Conservation (phyloP, 2,888 invertebrate genomes). For the Yponomeuta malinellus region DNA sequence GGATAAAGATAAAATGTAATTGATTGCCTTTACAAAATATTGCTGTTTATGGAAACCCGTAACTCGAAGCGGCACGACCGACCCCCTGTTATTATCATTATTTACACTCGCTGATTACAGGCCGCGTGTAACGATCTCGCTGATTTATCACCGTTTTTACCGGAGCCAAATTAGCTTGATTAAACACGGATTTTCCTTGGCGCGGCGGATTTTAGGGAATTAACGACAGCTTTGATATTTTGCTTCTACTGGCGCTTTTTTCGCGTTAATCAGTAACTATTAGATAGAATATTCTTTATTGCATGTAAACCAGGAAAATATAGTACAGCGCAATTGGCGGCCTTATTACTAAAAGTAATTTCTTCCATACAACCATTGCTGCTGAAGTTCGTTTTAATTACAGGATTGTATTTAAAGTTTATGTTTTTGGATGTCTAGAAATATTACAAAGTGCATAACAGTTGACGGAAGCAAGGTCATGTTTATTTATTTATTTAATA, state of each 20-base stretch:
- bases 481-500: no score
- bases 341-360: no score
- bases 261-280: not conserved
- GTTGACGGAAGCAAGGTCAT: no score
- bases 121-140: not conserved
- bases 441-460: no score
- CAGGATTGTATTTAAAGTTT: not conserved
- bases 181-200: not conserved
- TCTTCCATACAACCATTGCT: no score
- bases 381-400: not conserved
- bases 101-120: not conserved
- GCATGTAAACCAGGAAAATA: no score
- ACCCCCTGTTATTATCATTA: not conserved
- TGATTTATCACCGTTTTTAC: not conserved
- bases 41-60: not conserved
- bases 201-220: not conserved
- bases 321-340: no score
- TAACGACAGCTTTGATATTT: not conserved
- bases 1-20: no score
- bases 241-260: not conserved
- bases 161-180: not conserved
- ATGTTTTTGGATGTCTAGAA: no score
- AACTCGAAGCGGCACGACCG: not conserved
- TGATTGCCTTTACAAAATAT: no score
- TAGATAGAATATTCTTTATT: not conserved